Conservation (phyloP, 2,797 vertebrate species). For the Enteromius argenteus region DNA sequence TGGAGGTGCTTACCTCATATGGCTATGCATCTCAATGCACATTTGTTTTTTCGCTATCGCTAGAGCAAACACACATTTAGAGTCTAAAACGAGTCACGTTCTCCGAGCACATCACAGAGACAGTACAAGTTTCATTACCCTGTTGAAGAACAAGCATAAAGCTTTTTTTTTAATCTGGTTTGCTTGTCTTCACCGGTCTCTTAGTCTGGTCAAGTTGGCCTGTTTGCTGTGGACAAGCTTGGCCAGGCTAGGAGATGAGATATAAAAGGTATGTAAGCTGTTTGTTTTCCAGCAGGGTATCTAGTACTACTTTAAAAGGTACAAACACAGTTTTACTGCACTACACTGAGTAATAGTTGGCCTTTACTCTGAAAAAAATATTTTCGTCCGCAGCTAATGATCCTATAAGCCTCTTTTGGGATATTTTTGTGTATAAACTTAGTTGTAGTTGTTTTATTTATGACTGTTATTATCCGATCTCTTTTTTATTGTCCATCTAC, state of each 20-base stretch:
- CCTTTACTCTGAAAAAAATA: background rate
- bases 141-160: background rate
- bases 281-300: conserved; percentile 19
- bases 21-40: conserved; percentile 7
- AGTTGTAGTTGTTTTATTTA: background rate
- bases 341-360: background rate
- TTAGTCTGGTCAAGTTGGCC: conserved; percentile 1
- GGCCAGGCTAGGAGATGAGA: background rate
- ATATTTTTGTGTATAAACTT: background rate
- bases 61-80: conserved; percentile 7
- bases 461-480: background rate
- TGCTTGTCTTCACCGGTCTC: background rate
- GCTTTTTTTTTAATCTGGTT: background rate
- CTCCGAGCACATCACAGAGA: background rate
- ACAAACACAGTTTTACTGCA: background rate
- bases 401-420: background rate
- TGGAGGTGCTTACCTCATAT: conserved; percentile 16
- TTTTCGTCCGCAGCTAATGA: background rate
- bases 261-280: background rate
- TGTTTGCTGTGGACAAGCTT: background rate
- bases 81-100: conserved; percentile 29
- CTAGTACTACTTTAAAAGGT: background rate
- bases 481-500: background rate
- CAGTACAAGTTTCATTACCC: background rate
- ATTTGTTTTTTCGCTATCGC: background rate